Base-by-base conservation (phyloP, 1,140 invertebrate species). In the Cydia pomonella region DNA sequence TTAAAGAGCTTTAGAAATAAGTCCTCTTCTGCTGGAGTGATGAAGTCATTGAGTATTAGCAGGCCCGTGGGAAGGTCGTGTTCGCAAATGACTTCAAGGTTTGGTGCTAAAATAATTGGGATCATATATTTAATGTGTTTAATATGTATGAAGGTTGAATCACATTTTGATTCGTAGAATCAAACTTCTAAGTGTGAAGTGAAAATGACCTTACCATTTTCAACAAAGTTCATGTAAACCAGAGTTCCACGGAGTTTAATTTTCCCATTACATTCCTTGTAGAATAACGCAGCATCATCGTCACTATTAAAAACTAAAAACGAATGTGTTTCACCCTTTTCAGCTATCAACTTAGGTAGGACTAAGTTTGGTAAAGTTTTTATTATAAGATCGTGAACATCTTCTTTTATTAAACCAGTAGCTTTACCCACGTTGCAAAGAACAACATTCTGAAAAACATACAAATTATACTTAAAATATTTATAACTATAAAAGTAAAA, bases 31-130 rank as follows among this genome's bases (percentile, higher is more conserved):
- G 95, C 93, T 76, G 93, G 87, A 64, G 93, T 95, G 33, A 99
- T 93, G 93, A 98, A 97, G 86, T 98, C 90, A 73, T 95, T 86
- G 44, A 97, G 75, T 74, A 99, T 71, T 41, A 91, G 83, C n/a
- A 98, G 93, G 9, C 97, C 98, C 74, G 94, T 86, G n/a, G 97
- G 97, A 69, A 81, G 76, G 59, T 80, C 75, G 74, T 85, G 59
- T 18, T 77, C 18, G 73, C 85, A 90, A 72, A 85, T 77, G 27
- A 84, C 69, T 77, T 93, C 87, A 72, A 84, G 86, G 66, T 80
- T 85, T 73, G 90, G 88, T 12, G 92, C 91, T 93, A 78, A 76
- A 86, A 87, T 27, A 73, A 74, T 59, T 59, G 3, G 4, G n/a
- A 74, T 77, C 27, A 66, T 1, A 16, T 33, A 66, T 63, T 63